Percentiles rank a stretch among this genome's conserved stretches.
phyloP scores from a whole-genome alignment of 2,888 invertebrate species.

The Drosophila suboccidentalis region DNA sequence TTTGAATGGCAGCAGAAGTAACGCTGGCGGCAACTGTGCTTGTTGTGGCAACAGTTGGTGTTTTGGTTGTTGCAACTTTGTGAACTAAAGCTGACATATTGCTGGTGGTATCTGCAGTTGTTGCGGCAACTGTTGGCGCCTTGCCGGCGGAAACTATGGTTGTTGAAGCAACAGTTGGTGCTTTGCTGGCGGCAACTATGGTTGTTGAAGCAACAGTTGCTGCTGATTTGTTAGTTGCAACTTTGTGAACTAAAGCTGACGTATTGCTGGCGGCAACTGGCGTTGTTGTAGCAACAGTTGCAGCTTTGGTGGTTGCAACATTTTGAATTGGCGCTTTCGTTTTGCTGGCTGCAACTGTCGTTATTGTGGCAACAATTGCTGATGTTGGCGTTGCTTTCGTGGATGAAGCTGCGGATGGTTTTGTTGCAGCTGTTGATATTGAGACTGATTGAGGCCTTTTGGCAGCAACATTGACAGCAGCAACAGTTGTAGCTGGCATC shows the following conservation, averaged over 20 bases:
- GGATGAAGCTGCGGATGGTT: slow-evolving; percentile 1
- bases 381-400: slow-evolving; percentile 7
- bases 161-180: background rate
- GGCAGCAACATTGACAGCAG: slow-evolving; percentile 5
- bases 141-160: slow-evolving; percentile 6
- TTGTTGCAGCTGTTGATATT: slow-evolving; percentile 10
- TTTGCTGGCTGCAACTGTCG: slow-evolving; percentile 1
- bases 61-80: background rate
- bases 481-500: slow-evolving; percentile 18
- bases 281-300: background rate
- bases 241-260: background rate
- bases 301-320: slow-evolving; percentile 9
- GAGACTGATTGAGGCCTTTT: slow-evolving; percentile 7
- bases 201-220: background rate
- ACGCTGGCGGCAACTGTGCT: background rate
- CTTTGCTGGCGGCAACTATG: slow-evolving; percentile 2
- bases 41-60: background rate
- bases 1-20: background rate
- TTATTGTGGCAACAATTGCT: slow-evolving; percentile 7
- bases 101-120: background rate
- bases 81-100: background rate
- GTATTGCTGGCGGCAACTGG: slow-evolving; percentile 7
- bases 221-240: slow-evolving; percentile 9
- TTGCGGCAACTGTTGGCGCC: background rate
- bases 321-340: slow-evolving; percentile 2